Evolutionary conservation across 2,888 invertebrate genomes (phyloP).

Genomic region (Dicranocentrus wangi): DNA sequence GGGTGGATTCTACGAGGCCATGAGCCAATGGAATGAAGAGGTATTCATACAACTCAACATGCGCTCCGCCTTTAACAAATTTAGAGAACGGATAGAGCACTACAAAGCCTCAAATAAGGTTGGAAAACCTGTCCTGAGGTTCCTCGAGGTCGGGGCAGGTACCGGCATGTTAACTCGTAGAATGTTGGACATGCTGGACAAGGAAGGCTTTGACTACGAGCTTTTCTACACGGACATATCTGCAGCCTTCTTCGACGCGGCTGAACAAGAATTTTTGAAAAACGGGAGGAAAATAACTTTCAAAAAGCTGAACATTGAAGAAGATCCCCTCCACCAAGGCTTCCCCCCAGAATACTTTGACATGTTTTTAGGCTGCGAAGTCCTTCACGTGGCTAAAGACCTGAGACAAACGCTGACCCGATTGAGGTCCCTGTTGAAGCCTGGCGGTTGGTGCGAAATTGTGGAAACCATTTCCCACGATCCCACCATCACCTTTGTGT

Average conservation of each 20-base stretch:
- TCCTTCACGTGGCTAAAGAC: conserved; percentile 47
- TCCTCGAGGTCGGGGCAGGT: background rate
- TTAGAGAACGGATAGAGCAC: too few relatives aligned
- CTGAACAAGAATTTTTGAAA: conserved; percentile 21
- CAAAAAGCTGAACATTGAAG: conserved; percentile 58
- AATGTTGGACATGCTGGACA: background rate
- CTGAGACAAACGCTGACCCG: conserved; percentile 17
- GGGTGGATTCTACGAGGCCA: background rate
- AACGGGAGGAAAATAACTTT: conserved; percentile 22
- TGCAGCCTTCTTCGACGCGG: conserved; percentile 1
- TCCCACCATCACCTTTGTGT: background rate
- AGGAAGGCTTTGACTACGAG: background rate
- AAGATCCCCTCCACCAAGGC: conserved; percentile 54
- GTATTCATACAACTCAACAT: background rate
- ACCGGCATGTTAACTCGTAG: background rate
- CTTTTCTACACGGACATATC: conserved; percentile 26
- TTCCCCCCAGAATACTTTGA: conserved; percentile 53
- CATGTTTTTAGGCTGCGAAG: conserved; percentile 24
- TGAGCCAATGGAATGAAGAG: background rate
- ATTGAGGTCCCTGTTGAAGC: conserved; percentile 4
- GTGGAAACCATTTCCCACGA: conserved; percentile 11
- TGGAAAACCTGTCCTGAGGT: background rate
- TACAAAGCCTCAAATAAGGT: too few relatives aligned
- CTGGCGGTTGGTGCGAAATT: background rate
- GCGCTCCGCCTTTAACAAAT: background rate